phyloP scores from a whole-genome alignment of 2,113 vertebrate species.

The Thamnaconus septentrionalis region DNA sequence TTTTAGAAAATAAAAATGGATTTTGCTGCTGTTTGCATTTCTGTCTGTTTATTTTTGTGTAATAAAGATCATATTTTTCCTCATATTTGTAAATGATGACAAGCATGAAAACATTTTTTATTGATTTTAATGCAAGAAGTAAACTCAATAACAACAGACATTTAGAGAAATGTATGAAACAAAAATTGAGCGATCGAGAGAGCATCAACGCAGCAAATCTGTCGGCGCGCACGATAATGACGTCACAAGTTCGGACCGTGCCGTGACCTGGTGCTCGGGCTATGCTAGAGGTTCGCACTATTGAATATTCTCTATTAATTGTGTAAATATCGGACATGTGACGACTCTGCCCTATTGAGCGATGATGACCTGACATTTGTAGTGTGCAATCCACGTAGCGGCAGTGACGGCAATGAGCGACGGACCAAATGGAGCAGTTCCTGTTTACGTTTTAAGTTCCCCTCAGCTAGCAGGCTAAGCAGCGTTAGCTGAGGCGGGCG shows the following conservation, averaged over 20 bases:
- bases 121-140: no score
- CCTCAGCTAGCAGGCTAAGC: conserved; percentile 54
- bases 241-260: conserved; percentile 57
- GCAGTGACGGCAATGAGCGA: background rate
- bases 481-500: conserved; percentile 31
- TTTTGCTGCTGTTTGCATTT: background rate
- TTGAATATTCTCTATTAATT: conserved; percentile 33
- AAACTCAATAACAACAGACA: no score
- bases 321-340: background rate
- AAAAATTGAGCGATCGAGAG: background rate
- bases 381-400: no score
- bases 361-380: no score
- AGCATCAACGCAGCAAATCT: conserved; percentile 18
- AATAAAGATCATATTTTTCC: no score
- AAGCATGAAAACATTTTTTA: no score
- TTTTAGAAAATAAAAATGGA: conserved; percentile 26
- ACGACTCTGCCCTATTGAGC: background rate
- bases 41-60: no score
- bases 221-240: conserved; percentile 38
- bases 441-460: conserved; percentile 47
- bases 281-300: conserved; percentile 44
- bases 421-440: background rate
- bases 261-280: conserved; percentile 61
- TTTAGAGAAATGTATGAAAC: no score
- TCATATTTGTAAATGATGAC: no score